Percentiles rank a stretch among this genome's conserved stretches.
phyloP scores from a whole-genome alignment of 2,113 vertebrate species.

The Cynoglossus semilaevis region DNA sequence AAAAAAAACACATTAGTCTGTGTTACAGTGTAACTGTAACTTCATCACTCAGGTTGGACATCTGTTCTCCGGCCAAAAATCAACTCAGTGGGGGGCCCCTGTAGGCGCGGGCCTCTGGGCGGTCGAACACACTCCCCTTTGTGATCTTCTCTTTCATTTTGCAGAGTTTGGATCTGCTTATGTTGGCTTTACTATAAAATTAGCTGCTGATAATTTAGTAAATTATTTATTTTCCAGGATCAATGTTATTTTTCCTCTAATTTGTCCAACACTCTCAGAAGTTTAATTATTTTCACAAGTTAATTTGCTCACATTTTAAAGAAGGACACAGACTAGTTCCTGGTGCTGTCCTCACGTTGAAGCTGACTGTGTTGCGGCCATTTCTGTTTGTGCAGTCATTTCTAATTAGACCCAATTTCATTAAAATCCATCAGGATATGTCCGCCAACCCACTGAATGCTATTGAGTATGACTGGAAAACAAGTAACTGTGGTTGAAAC shows the following conservation, averaged over 20 bases:
- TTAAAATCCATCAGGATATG: slow-evolving; percentile 5
- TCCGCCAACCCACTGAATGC: not conserved
- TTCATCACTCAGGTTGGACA: not conserved
- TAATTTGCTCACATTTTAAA: no score
- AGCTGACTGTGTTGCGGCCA: not conserved
- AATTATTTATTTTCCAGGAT: no score
- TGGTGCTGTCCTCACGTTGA: no score
- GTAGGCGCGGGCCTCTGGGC: not conserved
- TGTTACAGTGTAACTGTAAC: not conserved
- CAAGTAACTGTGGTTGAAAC: slow-evolving; percentile 8
- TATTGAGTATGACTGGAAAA: slow-evolving; percentile 1
- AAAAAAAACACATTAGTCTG: not conserved
- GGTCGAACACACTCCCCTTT: not conserved
- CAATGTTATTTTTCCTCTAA: no score
- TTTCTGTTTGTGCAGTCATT: not conserved
- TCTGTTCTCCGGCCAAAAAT: not conserved
- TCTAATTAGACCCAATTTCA: slow-evolving; percentile 1
- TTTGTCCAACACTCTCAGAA: not conserved
- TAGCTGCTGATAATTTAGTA: no score
- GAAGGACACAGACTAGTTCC: not conserved
- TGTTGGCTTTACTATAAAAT: no score
- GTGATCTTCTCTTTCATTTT: not conserved
- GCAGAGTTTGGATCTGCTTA: no score
- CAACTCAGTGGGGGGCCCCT: slow-evolving; percentile 1
- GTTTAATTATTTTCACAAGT: no score